These are phyloP conservation scores for Drosophila pseudotalamancana DNA, from an alignment of 2,888 invertebrate genomes.

Conservation along the genomic window DNA sequence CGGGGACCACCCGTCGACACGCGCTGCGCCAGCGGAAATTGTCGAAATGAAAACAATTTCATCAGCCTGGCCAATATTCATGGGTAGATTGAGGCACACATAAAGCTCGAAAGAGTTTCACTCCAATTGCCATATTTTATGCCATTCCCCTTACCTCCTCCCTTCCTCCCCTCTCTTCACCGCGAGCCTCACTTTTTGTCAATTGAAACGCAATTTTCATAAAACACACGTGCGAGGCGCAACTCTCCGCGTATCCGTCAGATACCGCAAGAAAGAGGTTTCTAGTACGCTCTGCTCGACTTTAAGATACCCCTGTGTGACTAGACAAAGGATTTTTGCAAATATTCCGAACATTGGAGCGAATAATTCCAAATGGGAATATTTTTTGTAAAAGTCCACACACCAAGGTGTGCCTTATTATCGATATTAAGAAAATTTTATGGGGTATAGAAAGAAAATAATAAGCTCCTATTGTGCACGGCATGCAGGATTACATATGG, in stretches of 20 bases:
- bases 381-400: too few species aligned
- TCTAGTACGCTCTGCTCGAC: too few species aligned
- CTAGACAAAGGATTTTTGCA: too few species aligned
- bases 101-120: slow-evolving; percentile 65
- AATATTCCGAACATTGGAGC: too few species aligned
- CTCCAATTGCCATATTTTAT: slow-evolving; percentile 79
- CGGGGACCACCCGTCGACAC: slow-evolving; percentile 42
- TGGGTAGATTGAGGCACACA: slow-evolving; percentile 36
- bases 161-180: not conserved
- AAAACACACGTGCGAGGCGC: slow-evolving; percentile 66
- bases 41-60: slow-evolving; percentile 79
- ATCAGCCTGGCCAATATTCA: slow-evolving; percentile 55
- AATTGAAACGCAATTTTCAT: slow-evolving; percentile 80
- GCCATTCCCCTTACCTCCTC: slow-evolving; percentile 37
- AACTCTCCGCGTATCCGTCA: slow-evolving; percentile 43
- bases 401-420: too few species aligned
- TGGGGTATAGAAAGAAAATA: too few species aligned
- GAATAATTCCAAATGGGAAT: too few species aligned
- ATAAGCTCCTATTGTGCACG: too few species aligned
- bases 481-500: too few species aligned
- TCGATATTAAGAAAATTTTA: too few species aligned
- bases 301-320: too few species aligned
- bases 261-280: slow-evolving; percentile 35
- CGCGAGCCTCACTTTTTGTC: slow-evolving; percentile 56
- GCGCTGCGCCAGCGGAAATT: slow-evolving; percentile 53